Conservation (phyloP, 2,888 invertebrate genomes). For the Hanleya hanleyi region DNA sequence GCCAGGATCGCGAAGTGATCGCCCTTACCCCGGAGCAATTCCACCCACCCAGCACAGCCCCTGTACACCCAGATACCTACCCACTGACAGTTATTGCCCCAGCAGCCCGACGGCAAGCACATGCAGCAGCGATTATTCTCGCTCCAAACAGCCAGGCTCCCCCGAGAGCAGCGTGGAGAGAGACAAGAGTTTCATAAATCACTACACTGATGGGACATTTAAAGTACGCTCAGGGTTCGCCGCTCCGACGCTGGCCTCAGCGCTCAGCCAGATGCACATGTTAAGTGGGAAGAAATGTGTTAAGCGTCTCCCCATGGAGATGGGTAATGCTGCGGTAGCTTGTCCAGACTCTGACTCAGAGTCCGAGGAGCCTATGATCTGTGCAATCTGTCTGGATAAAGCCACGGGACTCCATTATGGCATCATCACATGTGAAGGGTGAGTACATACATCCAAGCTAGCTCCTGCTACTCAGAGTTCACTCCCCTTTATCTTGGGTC, state of each 20-base stretch:
- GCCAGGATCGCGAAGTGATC: not conserved
- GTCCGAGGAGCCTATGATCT: conserved; percentile 80
- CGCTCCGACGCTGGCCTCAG: conserved; percentile 2
- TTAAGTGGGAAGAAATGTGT: conserved; percentile 7
- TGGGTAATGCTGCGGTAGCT: not conserved
- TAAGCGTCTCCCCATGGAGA: too few relatives aligned
- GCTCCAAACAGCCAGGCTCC: not conserved
- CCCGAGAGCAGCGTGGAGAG: conserved; percentile 35
- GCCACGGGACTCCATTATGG: conserved; percentile 99
- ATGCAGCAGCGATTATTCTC: not conserved
- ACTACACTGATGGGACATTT: conserved; percentile 59
- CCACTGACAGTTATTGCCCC: not conserved
- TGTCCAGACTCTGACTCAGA: conserved; percentile 79
- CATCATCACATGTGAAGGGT: conserved; percentile 99
- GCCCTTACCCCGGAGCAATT: too few relatives aligned
- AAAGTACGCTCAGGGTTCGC: not conserved
- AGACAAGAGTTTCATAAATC: conserved; percentile 53
- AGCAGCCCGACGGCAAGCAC: not conserved
- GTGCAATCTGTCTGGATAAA: conserved; percentile 93
- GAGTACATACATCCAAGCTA: conserved; percentile 60
- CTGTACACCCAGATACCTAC: not conserved
- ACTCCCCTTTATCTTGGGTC: too few relatives aligned
- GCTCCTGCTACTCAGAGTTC: not conserved
- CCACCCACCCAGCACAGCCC: not conserved
- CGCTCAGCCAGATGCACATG: conserved; percentile 5